Evolutionary conservation across 2,113 vertebrate genomes (phyloP).

Genomic region (Nothobranchius kuhntae): DNA sequence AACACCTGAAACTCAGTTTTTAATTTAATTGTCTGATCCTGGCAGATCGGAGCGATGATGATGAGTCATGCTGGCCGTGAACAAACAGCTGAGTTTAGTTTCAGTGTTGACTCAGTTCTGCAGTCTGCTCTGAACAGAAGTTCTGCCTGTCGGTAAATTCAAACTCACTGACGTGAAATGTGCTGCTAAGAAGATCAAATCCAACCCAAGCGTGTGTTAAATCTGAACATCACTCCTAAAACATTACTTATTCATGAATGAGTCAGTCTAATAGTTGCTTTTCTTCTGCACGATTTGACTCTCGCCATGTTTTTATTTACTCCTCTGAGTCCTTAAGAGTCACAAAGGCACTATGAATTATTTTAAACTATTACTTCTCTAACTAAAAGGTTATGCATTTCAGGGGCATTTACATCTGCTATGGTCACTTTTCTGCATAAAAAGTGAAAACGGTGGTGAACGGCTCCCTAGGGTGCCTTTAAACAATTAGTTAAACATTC

Average conservation of each 20-base stretch:
- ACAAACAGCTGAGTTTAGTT: constrained; percentile 23
- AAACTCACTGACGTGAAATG: constrained; percentile 6
- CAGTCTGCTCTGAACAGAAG: constrained; percentile 37
- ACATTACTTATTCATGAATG: not conserved
- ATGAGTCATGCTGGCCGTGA: constrained; percentile 33
- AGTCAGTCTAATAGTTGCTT: not conserved
- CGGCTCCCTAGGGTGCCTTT: not conserved
- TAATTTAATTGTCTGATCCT: constrained; percentile 7
- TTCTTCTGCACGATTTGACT: not conserved
- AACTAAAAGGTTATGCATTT: no score
- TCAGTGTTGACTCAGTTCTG: constrained; percentile 37
- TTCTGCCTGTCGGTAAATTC: constrained; percentile 15
- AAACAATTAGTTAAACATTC: not conserved
- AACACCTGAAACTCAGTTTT: constrained; percentile 1
- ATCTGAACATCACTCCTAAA: not conserved
- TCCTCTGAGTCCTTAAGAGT: not conserved
- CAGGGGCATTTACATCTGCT: no score
- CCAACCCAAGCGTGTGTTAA: not conserved
- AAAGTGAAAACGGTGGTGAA: not conserved
- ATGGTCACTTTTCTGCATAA: no score
- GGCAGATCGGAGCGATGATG: constrained; percentile 28
- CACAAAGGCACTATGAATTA: not conserved
- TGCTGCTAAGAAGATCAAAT: not conserved
- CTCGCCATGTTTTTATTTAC: no score
- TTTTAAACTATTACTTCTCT: no score